Evolutionary conservation across 2,113 vertebrate species (phyloP), one percentile per base, ranked within the genome.

Genomic region (Cichladusa arquata): DNA sequence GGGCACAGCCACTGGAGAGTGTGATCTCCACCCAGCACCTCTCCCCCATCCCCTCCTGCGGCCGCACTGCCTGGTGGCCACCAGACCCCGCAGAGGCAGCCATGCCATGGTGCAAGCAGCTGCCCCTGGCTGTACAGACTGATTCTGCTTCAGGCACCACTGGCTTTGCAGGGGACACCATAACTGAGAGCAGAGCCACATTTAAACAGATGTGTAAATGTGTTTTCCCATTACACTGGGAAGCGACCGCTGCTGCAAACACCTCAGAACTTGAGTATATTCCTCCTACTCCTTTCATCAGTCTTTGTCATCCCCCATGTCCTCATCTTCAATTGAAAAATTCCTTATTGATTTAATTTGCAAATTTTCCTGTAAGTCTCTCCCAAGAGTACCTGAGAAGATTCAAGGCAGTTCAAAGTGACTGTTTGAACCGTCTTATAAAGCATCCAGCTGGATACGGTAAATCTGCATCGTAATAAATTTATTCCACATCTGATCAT

Each of bases 271-370:
- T 83, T 4, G 12, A 90, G 60, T 11, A 13, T 8, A 31, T 64
- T 92, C 82, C 64, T 96, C 76, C 92, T 76, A 19, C 51, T 44
- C 6, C 67, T 82, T 62, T 47, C 90, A 90, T 88, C 51, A 51
- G 64, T 83, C 85, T 74, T 74, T 80, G 90, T 74, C 76, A 93
- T 86, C 40, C 47, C 44, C 26, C 74, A 40, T 29, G 50, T 88
- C 64, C 79, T 87, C 51, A 66, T 62, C 56, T 88, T 80, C 90
- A 81, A 12, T 8, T 74, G 86, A 86, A 71, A 92, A 93, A 73
- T 51, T 28, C 60, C 83, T 77, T 53, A 90, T 48, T 88, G 76
- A 90, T 84, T 83, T 88, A 36, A 90, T 86, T 84, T 96, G 42
- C 51, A 94, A 86, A 84, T 88, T 83, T 70, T 61, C 56, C 44